Evolutionary conservation across 2,113 vertebrate species (phyloP).

Genomic region (Cebus imitator): DNA sequence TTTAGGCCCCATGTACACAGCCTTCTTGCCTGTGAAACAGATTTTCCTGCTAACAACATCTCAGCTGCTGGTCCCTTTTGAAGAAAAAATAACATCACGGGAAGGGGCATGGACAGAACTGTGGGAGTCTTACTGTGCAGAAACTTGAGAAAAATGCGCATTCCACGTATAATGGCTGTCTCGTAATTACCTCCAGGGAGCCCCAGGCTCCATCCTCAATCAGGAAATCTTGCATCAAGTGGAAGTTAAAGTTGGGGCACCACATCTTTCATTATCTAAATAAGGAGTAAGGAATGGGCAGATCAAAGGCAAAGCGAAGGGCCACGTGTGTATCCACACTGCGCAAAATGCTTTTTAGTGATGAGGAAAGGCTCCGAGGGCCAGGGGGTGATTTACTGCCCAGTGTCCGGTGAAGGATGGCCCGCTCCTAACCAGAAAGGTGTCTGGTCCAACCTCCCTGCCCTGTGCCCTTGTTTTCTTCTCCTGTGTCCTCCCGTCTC

Average conservation of each 20-base stretch:
- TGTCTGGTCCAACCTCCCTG: neutral
- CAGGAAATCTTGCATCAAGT: neutral
- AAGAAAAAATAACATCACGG: neutral
- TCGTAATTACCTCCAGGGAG: neutral
- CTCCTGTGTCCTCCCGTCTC: accelerated
- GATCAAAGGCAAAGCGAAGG: neutral
- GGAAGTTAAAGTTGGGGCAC: neutral
- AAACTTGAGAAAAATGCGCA: neutral
- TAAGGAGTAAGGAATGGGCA: neutral
- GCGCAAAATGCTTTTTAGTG: neutral
- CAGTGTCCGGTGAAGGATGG: neutral
- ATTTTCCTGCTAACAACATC: neutral
- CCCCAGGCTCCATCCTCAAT: neutral
- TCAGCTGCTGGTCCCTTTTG: neutral
- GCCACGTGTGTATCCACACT: neutral
- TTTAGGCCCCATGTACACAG: neutral
- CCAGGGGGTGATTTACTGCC: accelerated
- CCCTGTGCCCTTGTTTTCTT: neutral
- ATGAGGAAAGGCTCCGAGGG: neutral
- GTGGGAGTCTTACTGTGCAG: neutral
- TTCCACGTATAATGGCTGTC: neutral
- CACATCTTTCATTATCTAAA: neutral
- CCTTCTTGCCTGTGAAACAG: neutral
- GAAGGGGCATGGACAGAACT: neutral
- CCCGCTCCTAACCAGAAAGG: neutral